A percentile compares a stretch with the other conserved stretches of the same genome.
These are phyloP conservation scores for Poeciliopsis prolifica DNA, from an alignment of 2,113 vertebrate species.

Conservation along the genomic window DNA sequence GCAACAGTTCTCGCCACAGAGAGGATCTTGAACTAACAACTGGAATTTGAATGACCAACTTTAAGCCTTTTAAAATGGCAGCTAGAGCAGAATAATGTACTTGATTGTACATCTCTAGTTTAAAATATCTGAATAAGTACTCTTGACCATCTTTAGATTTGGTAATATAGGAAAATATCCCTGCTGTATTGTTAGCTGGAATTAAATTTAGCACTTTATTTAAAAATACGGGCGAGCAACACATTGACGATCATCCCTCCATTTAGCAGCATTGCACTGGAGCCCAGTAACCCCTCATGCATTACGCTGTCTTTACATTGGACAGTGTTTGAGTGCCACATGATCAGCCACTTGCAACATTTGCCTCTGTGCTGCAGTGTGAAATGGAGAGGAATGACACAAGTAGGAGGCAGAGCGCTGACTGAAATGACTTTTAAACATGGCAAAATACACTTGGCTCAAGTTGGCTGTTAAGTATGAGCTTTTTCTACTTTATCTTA, in stretches of 20 bases:
- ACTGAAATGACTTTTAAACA: constrained; percentile 72
- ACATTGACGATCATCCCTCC: constrained; percentile 7
- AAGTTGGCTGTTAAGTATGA: constrained; percentile 65
- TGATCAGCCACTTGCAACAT: constrained; percentile 43
- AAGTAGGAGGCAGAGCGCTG: constrained; percentile 59
- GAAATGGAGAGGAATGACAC: constrained; percentile 76
- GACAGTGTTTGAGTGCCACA: constrained; percentile 37
- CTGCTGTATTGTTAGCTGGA: not conserved
- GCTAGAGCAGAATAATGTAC: not conserved
- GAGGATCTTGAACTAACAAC: constrained; percentile 2
- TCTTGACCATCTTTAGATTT: constrained; percentile 13
- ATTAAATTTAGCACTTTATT: constrained; percentile 12
- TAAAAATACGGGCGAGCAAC: constrained; percentile 14
- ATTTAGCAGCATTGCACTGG: constrained; percentile 26
- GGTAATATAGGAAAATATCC: not conserved
- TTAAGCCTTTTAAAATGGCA: not conserved
- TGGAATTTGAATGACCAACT: not conserved
- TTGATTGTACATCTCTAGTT: too few relatives aligned
- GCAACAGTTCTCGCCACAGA: not conserved
- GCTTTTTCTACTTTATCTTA: constrained; percentile 62
- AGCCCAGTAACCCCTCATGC: constrained; percentile 12
- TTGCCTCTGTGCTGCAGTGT: constrained; percentile 39
- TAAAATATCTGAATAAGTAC: constrained; percentile 14
- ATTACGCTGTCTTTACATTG: constrained; percentile 25
- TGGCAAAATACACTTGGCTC: constrained; percentile 53